Percentiles rank a stretch among this genome's conserved stretches.
phyloP scores from a whole-genome alignment of 2,797 vertebrate genomes.

The Acanthornis magna region DNA sequence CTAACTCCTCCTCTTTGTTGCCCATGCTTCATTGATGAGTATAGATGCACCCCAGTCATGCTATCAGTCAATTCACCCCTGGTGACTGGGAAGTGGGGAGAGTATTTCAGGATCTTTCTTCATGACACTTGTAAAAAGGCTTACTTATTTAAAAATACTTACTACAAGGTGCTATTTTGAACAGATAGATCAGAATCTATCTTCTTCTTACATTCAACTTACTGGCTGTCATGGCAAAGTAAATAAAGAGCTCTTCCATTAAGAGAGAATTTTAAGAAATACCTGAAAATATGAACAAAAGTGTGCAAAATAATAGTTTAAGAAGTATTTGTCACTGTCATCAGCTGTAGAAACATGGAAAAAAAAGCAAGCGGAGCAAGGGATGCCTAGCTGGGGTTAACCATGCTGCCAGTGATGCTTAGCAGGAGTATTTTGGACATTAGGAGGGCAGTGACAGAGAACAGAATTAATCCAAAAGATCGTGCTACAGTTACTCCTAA shows the following conservation, averaged over 20 bases:
- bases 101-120: neutral
- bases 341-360: neutral
- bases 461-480: neutral
- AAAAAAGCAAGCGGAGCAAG: neutral
- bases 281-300: neutral
- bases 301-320: neutral
- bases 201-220: neutral
- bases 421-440: neutral
- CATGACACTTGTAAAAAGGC: neutral
- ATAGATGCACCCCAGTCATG: neutral
- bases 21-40: neutral
- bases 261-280: neutral
- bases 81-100: neutral
- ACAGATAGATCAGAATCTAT: neutral
- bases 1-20: neutral
- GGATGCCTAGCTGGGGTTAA: neutral
- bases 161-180: neutral
- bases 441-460: neutral
- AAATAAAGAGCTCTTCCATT: neutral
- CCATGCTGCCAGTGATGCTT: too few relatives aligned
- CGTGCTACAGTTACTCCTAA: neutral
- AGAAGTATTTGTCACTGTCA: neutral
- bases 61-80: neutral
- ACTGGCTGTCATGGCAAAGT: neutral
- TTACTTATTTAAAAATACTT: neutral